Base-by-base conservation (phyloP, 1,140 invertebrate species). In the Polypedilum vanderplanki region DNA sequence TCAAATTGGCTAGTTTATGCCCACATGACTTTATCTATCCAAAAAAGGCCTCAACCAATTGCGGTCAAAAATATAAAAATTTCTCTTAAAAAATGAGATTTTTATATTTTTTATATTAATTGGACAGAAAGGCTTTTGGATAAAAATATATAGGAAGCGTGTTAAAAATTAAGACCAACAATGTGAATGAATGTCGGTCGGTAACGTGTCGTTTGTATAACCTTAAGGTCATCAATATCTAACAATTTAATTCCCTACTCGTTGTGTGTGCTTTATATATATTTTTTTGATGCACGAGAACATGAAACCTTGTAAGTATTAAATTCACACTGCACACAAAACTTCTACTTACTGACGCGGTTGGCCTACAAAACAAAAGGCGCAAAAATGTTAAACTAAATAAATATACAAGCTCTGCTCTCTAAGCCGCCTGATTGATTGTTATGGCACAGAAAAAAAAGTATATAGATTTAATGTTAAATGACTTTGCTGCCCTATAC, bases 121-220 rank as follows among this genome's bases (percentile, higher is more conserved):
- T 33, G 24, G 5, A 33, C 24, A 33, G 24, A 33, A 33, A 33
- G 24, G 24, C 24, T 33, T 33, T 33, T n/a, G n/a, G n/a, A n/a
- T n/a, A n/a, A 33, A 33, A 33, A 33, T 33, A 57, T 57, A 57
- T n/a, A n/a, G 41, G 46, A 57, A 57, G 46, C 12, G 12, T 57
- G 46, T 15, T 57, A 12, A 57, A n/a, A 15, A 57, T 57, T 4
- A 46, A 57, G 46, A 57, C 15, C 46, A 57, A 57, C n/a, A 57
- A 57, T n/a, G 12, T n/a, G 46, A 57, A 15, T 12, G n/a, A 57
- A 57, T 57, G n/a, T 57, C 12, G 46, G 46, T 57, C 12, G 46
- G 46, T 57, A 57, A 57, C 12, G 46, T 57, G 46, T 57, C 46
- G n/a, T 57, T 33, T 57, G 46, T 15, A 57, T 57, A 57, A 57